Base-by-base conservation (phyloP, 2,113 vertebrate genomes). In the Lethenteron camtschaticum region DNA sequence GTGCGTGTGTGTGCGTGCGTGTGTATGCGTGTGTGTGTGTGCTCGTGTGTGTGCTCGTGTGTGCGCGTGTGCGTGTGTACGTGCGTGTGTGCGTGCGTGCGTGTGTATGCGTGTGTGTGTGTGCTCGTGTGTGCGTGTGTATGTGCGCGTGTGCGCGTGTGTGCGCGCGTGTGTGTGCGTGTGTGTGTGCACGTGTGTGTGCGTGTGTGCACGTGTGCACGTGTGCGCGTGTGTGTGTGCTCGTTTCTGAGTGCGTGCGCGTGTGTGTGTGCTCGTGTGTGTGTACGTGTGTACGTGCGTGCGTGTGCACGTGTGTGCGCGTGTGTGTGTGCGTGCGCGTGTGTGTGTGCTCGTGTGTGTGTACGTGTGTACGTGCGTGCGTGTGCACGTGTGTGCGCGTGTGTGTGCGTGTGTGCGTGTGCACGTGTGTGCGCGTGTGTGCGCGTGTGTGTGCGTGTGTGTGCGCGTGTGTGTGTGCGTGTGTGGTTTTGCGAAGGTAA, bases 381-480 rank as follows among this genome's bases (percentile, higher is more conserved):
- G 69, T 2, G 2, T 2, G 71, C 2, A 69, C 2, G 2, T 4
- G 55, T 70, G 69, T 71, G 71, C 71, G 55, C 71, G 71, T 70
- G 69, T 71, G 69, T 69, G 41, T 71, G 71, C 2, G 71, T 2
- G 71, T 71, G 71, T 71, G 55, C 71, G 58, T 2, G 60, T 71
- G 60, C 69, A 69, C 12, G 71, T 71, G n/a, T 56, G 69, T n/a
- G 69, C 3, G 55, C 71, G 57, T 57, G 70, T 60, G 55, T 8
- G 69, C 73, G 73, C 79, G 76, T 78, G 57, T 69, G 60, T 60
- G 24, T 70, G 73, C 73, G 41, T 14, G 57, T 4, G 59, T 63
- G 59, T 60, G 59, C 16, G 59, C 16, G 59, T 2, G 59, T 60
- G 59, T 3, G 59, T 60, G 59, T 60, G 59, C 16, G 59, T 5